Evolutionary conservation across 2,888 invertebrate species (phyloP).

Genomic region (Argyresthia goedartella): DNA sequence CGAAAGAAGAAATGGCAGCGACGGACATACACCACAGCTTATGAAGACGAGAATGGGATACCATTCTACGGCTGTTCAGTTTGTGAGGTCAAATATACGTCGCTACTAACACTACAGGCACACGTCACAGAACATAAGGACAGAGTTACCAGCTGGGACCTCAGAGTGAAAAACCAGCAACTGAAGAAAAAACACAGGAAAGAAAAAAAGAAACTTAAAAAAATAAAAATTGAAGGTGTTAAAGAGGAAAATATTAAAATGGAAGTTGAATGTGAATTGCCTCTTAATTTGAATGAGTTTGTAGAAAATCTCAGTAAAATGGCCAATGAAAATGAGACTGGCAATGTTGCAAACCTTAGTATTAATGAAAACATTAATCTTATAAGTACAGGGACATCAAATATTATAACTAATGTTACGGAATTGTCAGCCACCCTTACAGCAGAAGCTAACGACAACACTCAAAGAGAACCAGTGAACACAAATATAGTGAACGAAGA

Average conservation of each 20-base stretch:
- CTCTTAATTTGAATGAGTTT: conserved; percentile 21
- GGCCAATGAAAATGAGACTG: conserved; percentile 2
- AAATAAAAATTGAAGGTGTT: conserved; percentile 20
- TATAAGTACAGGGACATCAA: conserved; percentile 11
- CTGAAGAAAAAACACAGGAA: conserved; percentile 42
- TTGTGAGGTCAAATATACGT: conserved; percentile 40
- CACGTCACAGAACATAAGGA: conserved; percentile 50
- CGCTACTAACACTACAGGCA: conserved; percentile 36
- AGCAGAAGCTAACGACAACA: conserved; percentile 9
- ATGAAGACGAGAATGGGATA: conserved; percentile 34
- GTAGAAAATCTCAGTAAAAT: background rate
- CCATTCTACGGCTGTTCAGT: conserved; percentile 54
- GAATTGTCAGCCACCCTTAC: conserved; percentile 9
- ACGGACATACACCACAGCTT: conserved; percentile 7
- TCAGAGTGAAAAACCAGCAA: conserved; percentile 38
- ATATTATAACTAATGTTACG: conserved; percentile 2
- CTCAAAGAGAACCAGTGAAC: conserved; percentile 5
- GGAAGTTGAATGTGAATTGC: conserved; percentile 47
- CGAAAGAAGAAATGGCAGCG: conserved; percentile 18
- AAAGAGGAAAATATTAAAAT: conserved; percentile 20
- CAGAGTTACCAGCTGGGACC: conserved; percentile 49
- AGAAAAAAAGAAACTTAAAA: conserved; percentile 36
- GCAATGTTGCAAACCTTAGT: conserved; percentile 3
- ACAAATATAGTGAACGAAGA: background rate
- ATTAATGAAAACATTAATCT: conserved; percentile 10